Base-by-base conservation (phyloP, 2,888 invertebrate species). In the Melinaea menophilus region DNA sequence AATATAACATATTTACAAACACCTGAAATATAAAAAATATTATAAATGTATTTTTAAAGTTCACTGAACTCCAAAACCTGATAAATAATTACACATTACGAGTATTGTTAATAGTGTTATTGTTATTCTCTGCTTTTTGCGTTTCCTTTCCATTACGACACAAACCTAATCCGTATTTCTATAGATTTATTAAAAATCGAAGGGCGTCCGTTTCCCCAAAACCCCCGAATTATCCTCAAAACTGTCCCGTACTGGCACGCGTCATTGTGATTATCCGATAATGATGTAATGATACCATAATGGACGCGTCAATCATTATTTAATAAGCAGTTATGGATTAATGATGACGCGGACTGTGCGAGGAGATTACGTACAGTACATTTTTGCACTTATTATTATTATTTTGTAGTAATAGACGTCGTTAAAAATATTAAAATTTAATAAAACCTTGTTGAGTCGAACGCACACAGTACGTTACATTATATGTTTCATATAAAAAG, bases 251-350 rank as follows among this genome's bases (percentile, higher is more conserved):
- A 41, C 41, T 41, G 61, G 51, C 68, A 58, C 69, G 70, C 62
- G 68, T 55, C 65, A 51, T 37, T 31, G 31, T 62, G 61, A 69
- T 70, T 56, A 68, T 66, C 66, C 64, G 55, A 64, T 66, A 65
- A 65, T 69, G 63, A 67, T 62, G 62, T 63, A 63, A 62, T 64
- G 46, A 57, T 57, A 48, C 61, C 33, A 58, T 61, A 69, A 66
- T 69, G 63, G 62, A 64, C 55, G 47, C 64, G 70, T 69, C 70
- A 70, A 69, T 70, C 70, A 70, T 64, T 65, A 55, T 45, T 55
- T 60, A 61, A 69, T 69, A 63, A 64, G 47, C 56, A 47, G 45
- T 58, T 59, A 46, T 61, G 33, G 51, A 57, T 48, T 33, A 47
- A 56, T 22, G 13, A 13, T 3, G 48, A 34, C 3, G 35, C 46